These are phyloP conservation scores for Amazona vittata DNA, from an alignment of 2,113 vertebrate species.

Conservation along the genomic window DNA sequence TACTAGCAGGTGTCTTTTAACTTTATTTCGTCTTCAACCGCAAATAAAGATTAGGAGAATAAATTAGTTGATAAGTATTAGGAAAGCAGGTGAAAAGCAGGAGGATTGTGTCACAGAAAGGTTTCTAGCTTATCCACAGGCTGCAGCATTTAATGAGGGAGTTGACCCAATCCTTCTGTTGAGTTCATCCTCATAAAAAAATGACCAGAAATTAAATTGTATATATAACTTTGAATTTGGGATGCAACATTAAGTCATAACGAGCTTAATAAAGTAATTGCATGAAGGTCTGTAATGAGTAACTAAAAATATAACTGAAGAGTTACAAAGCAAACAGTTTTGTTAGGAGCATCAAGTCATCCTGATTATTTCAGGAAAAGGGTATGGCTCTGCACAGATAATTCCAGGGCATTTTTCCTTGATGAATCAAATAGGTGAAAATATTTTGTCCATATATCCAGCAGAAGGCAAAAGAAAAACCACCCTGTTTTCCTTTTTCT, in stretches of 20 bases:
- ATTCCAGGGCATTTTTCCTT: background rate
- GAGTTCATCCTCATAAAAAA: slow-evolving; percentile 1
- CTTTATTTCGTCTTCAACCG: slow-evolving; percentile 52
- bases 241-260: slow-evolving; percentile 28
- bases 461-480: background rate
- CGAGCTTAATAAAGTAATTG: slow-evolving; percentile 53
- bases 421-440: background rate
- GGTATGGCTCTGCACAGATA: background rate
- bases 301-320: slow-evolving; percentile 1
- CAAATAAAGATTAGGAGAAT: slow-evolving; percentile 41
- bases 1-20: slow-evolving; percentile 47
- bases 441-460: background rate
- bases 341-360: background rate
- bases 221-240: slow-evolving; percentile 32
- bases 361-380: slow-evolving; percentile 8
- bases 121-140: slow-evolving; percentile 77
- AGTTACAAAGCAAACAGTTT: slow-evolving; percentile 20
- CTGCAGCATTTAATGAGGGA: slow-evolving; percentile 79
- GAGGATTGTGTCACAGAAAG: slow-evolving; percentile 78
- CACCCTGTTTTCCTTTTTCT: background rate
- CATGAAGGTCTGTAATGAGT: background rate
- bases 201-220: slow-evolving; percentile 10
- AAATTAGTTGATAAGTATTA: slow-evolving; percentile 62
- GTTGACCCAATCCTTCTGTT: slow-evolving; percentile 70
- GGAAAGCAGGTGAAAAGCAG: slow-evolving; percentile 78